Evolutionary conservation across 2,888 invertebrate genomes (phyloP).

Genomic region (Calameuta idolon): DNA sequence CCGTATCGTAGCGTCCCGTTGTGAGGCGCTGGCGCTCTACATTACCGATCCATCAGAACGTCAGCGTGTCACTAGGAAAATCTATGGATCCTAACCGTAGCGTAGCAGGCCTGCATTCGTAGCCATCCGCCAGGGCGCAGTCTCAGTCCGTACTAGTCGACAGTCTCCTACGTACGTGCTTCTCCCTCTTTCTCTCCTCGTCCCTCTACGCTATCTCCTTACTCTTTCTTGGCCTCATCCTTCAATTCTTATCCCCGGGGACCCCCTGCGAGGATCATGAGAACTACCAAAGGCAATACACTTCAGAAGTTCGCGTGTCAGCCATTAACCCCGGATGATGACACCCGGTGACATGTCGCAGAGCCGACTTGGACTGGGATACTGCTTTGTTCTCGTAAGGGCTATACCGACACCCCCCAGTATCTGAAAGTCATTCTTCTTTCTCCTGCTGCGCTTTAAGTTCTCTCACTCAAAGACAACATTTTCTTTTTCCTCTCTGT

Average conservation of each 20-base stretch:
- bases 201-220: constrained; percentile 1
- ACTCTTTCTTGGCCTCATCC: constrained; percentile 11
- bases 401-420: background rate
- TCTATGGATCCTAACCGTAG: constrained; percentile 5
- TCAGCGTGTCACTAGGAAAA: constrained; percentile 1
- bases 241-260: constrained; percentile 14
- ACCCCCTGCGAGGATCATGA: background rate
- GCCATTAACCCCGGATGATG: background rate
- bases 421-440: background rate
- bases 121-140: constrained; percentile 2
- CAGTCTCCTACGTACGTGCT: background rate
- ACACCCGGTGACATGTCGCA: background rate
- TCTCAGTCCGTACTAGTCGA: background rate
- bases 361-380: background rate
- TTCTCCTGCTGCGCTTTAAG: background rate
- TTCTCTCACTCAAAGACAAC: background rate
- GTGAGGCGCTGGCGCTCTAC: background rate
- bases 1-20: background rate
- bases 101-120: background rate
- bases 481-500: background rate
- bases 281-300: background rate
- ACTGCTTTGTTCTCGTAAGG: background rate
- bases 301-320: background rate
- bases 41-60: constrained; percentile 1
- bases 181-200: constrained; percentile 11